Conservation (phyloP, 1,140 invertebrate species). For the Drosophila malerkotliana region DNA sequence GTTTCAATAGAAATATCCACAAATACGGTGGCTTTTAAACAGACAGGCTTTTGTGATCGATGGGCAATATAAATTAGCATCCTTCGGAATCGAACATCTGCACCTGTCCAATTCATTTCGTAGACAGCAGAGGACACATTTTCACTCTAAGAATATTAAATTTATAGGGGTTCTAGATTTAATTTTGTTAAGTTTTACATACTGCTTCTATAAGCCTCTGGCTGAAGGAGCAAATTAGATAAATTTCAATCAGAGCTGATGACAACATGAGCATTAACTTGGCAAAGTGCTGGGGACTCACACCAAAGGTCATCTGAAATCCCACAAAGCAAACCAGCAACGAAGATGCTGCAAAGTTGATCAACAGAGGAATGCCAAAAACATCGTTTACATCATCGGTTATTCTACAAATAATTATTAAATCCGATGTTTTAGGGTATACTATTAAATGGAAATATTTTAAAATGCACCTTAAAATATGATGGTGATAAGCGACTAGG, state of each 20-base stretch:
- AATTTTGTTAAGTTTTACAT: no score
- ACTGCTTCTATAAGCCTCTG: conserved; percentile 57
- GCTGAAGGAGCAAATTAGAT: conserved; percentile 55
- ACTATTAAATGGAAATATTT: background rate
- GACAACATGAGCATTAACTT: conserved; percentile 44
- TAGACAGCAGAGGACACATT: conserved; percentile 45
- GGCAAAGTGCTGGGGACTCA: conserved; percentile 19
- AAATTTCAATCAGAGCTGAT: conserved; percentile 43
- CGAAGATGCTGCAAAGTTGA: conserved; percentile 63
- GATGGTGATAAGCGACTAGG: conserved; percentile 57
- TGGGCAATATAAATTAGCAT: conserved; percentile 53
- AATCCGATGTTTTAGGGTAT: background rate
- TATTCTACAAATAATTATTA: conserved; percentile 25
- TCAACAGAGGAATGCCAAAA: conserved; percentile 59
- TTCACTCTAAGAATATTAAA: conserved; percentile 28
- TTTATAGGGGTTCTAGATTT: no score
- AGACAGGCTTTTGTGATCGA: conserved; percentile 52
- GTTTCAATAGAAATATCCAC: conserved; percentile 57
- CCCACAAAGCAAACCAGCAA: conserved; percentile 69
- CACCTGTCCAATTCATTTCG: conserved; percentile 47
- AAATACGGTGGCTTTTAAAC: conserved; percentile 56
- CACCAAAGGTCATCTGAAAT: conserved; percentile 63
- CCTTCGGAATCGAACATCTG: conserved; percentile 46
- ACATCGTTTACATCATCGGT: conserved; percentile 63
- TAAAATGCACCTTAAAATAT: conserved; percentile 47